A percentile compares a stretch with the other conserved stretches of the same genome.
Evolutionary conservation across 2,888 invertebrate species (phyloP).

Genomic region (Spatulosminthurus flaviceps): DNA sequence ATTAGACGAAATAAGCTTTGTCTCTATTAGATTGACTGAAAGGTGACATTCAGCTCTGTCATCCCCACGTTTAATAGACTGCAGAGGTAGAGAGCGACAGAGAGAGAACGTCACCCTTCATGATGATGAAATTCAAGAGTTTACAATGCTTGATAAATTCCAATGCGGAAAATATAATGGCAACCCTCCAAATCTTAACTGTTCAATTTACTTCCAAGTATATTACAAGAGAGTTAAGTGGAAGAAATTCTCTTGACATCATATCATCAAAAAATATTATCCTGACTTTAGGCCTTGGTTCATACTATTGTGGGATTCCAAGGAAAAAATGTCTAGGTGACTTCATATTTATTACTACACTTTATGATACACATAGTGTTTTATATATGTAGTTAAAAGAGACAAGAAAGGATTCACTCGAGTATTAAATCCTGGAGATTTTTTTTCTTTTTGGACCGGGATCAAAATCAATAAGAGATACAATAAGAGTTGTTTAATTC

Average conservation of each 20-base stretch:
- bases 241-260: background rate
- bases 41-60: background rate
- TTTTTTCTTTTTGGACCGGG: background rate
- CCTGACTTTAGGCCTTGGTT: background rate
- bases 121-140: background rate
- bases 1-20: background rate
- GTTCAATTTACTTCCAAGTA: background rate
- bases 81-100: background rate
- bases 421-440: background rate
- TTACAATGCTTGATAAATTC: background rate
- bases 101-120: background rate
- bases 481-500: background rate
- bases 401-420: too few relatives aligned
- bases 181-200: background rate
- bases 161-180: constrained; percentile 13
- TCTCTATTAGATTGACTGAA: background rate
- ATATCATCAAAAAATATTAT: background rate
- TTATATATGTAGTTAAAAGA: too few relatives aligned
- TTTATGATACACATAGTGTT: too few relatives aligned
- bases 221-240: constrained; percentile 5
- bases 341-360: too few relatives aligned
- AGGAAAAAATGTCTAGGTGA: too few relatives aligned
- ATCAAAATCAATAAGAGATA: background rate
- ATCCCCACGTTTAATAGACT: background rate
- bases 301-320: too few relatives aligned